phyloP scores from a whole-genome alignment of 2,113 vertebrate genomes.

The Hemiprocne comata region DNA sequence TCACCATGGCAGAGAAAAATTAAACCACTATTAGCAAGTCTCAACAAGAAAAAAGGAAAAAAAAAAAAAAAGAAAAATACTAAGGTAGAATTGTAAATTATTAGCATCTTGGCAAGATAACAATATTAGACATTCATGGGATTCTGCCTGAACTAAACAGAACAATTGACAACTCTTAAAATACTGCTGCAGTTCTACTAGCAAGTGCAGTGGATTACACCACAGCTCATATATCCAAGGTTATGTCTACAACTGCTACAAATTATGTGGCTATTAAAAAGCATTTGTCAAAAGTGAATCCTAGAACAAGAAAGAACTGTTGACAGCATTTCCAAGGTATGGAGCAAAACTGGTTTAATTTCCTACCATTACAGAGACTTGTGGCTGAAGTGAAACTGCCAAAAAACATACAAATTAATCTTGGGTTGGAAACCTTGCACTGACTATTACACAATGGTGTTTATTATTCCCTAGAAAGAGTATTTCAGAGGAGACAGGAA shows the following conservation, averaged over 20 bases:
- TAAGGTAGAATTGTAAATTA: neutral
- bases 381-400: conserved; percentile 3
- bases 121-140: neutral
- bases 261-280: conserved; percentile 13
- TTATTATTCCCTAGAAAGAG: conserved; percentile 45
- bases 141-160: neutral
- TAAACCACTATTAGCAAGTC: neutral
- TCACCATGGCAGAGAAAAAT: neutral
- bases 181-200: neutral
- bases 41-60: neutral
- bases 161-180: neutral
- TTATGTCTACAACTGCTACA: neutral
- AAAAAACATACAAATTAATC: neutral
- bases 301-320: neutral
- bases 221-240: neutral
- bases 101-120: neutral
- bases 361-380: neutral
- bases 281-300: neutral
- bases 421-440: neutral
- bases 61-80: neutral
- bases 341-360: neutral
- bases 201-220: neutral
- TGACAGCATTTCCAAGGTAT: neutral
- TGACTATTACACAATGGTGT: neutral
- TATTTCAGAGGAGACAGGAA: neutral